A percentile compares a stretch with the other conserved stretches of the same genome.
Conservation (phyloP, 2,113 vertebrate species). For the Neomonachus schauinslandi region DNA sequence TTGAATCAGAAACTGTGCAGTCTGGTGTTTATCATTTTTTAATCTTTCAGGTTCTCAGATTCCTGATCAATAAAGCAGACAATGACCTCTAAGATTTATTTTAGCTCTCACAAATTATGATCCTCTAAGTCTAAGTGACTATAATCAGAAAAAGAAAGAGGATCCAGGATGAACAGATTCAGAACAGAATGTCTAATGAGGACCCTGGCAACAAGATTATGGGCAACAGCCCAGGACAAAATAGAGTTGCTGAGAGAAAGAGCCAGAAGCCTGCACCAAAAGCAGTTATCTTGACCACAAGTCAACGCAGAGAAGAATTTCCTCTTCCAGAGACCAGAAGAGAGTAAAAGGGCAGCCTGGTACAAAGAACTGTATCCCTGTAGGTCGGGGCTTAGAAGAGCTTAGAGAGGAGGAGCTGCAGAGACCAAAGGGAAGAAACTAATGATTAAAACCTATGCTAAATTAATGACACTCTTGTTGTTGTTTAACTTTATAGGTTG, state of each 20-base stretch:
- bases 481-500: not conserved
- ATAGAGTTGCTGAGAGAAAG: not conserved
- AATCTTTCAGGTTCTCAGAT: constrained; percentile 8
- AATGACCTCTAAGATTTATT: constrained; percentile 24
- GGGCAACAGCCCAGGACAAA: not conserved
- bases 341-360: not conserved
- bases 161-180: not conserved
- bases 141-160: constrained; percentile 25
- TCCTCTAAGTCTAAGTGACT: not conserved
- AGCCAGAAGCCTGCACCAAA: not conserved
- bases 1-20: not conserved
- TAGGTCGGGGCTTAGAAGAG: not conserved
- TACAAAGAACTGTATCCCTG: not conserved
- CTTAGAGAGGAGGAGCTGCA: not conserved
- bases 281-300: not conserved
- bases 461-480: not conserved
- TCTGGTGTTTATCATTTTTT: not conserved
- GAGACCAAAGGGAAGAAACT: not conserved
- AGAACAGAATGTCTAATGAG: not conserved
- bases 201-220: not conserved
- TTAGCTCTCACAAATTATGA: constrained; percentile 27
- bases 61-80: constrained; percentile 10
- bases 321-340: not conserved
- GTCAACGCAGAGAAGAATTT: constrained; percentile 1
- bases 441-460: not conserved